These are phyloP conservation scores for Anagrus nilaparvatae DNA, from an alignment of 1,140 invertebrate species.

Conservation along the genomic window DNA sequence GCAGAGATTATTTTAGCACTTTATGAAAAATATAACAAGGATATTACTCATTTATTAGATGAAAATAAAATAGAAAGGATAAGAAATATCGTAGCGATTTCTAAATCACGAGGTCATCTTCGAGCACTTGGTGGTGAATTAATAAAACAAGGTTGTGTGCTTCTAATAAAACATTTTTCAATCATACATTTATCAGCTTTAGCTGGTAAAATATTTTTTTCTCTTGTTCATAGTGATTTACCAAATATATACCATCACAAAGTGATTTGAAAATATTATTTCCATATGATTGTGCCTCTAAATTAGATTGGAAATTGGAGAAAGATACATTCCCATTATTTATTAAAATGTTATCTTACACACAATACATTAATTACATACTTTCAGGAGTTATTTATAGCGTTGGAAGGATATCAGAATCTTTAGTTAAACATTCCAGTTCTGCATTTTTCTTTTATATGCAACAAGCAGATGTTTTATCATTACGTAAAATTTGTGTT, in stretches of 20 bases:
- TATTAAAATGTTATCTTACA: slow-evolving; percentile 59
- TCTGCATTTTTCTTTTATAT: slow-evolving; percentile 60
- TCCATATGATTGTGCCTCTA: slow-evolving; percentile 44
- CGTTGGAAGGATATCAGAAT: slow-evolving; percentile 83
- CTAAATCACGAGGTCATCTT: slow-evolving; percentile 47
- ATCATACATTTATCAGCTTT: slow-evolving; percentile 57
- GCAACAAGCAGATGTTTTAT: slow-evolving; percentile 42
- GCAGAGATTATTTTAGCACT: slow-evolving; percentile 72
- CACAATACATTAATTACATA: slow-evolving; percentile 60
- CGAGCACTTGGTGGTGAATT: slow-evolving; percentile 79
- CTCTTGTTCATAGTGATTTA: slow-evolving; percentile 64
- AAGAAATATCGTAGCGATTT: slow-evolving; percentile 48
- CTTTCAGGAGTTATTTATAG: slow-evolving; percentile 74
- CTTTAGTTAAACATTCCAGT: slow-evolving; percentile 72
- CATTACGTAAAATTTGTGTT: slow-evolving; percentile 50
- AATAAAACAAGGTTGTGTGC: slow-evolving; percentile 74
- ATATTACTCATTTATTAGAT: slow-evolving; percentile 33
- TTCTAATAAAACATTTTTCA: slow-evolving; percentile 65
- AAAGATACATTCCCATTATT: slow-evolving; percentile 76
- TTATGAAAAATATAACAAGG: slow-evolving; percentile 33
- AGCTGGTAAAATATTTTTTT: slow-evolving; percentile 70
- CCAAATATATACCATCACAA: slow-evolving; percentile 63
- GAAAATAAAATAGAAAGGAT: slow-evolving; percentile 40
- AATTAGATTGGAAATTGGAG: slow-evolving; percentile 60
- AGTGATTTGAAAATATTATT: slow-evolving; percentile 63